A percentile compares a stretch with the other conserved stretches of the same genome.
Evolutionary conservation across 1,140 invertebrate species (phyloP).

Genomic region (Conopomorpha cramerella): DNA sequence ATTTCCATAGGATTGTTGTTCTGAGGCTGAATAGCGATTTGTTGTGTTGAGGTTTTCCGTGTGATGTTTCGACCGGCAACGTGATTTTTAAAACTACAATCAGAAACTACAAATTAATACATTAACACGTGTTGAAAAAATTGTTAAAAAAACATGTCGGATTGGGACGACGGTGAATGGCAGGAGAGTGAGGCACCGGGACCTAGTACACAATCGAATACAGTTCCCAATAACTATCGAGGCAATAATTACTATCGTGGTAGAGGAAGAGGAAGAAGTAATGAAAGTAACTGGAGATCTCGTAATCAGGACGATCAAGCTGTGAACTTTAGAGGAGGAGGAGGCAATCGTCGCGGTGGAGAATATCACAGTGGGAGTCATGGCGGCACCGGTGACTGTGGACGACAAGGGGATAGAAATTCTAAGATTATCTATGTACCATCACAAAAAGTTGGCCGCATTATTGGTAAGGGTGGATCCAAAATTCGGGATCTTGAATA

Average conservation of each 20-base stretch:
- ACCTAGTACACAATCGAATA: conserved; percentile 7
- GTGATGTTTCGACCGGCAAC: too few relatives aligned
- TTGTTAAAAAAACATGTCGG: conserved; percentile 10
- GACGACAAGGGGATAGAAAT: conserved; percentile 15
- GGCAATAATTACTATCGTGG: conserved; percentile 11
- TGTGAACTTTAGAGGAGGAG: not conserved
- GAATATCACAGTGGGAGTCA: conserved; percentile 1
- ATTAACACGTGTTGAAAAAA: not conserved
- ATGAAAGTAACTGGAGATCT: conserved; percentile 22
- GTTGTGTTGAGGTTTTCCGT: too few relatives aligned
- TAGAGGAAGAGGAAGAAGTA: conserved; percentile 10
- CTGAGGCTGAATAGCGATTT: too few relatives aligned
- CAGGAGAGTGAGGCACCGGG: conserved; percentile 10
- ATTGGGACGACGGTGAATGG: conserved; percentile 29
- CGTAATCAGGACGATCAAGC: conserved; percentile 6
- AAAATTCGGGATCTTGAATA: conserved; percentile 76
- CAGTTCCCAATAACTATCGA: conserved; percentile 10
- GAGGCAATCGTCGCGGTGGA: conserved; percentile 7
- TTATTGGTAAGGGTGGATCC: conserved; percentile 70
- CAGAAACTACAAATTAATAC: too few relatives aligned
- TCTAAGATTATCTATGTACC: conserved; percentile 33
- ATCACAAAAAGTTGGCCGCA: conserved; percentile 34
- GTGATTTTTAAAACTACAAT: too few relatives aligned
- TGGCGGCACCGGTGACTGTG: conserved; percentile 8
- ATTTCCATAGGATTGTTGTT: too few relatives aligned